A percentile compares a stretch with the other conserved stretches of the same genome.
phyloP scores from a whole-genome alignment of 2,113 vertebrate species.

The Mesitornis unicolor region DNA sequence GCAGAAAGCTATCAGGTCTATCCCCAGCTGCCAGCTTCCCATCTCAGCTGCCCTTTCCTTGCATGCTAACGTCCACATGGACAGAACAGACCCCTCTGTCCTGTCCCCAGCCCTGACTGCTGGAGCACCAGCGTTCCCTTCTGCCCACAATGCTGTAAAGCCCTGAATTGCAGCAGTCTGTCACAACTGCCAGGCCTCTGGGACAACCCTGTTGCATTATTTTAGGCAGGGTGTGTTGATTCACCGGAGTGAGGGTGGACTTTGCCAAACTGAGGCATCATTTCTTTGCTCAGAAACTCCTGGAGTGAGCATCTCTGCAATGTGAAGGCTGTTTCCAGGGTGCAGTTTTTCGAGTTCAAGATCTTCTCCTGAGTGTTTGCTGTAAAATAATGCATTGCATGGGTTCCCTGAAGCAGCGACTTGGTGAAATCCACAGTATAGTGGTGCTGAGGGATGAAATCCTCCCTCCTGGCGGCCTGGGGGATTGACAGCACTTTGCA shows the following conservation, averaged over 20 bases:
- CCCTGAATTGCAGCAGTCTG: not conserved
- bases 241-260: not conserved
- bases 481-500: not conserved
- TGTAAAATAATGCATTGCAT: not conserved
- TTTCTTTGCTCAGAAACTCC: not conserved
- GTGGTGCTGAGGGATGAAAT: not conserved
- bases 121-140: not conserved
- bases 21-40: not conserved
- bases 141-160: not conserved
- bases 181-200: not conserved
- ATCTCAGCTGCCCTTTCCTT: not conserved
- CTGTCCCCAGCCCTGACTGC: not conserved
- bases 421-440: not conserved
- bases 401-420: not conserved
- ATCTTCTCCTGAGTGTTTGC: fast-evolving
- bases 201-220: not conserved
- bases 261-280: not conserved
- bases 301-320: not conserved
- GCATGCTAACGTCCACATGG: fast-evolving
- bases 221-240: not conserved
- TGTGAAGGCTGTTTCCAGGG: not conserved
- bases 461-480: not conserved
- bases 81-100: not conserved
- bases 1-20: not conserved
- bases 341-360: not conserved